Evolutionary conservation across 1,140 invertebrate species (phyloP).

Genomic region (Anagrus nilaparvatae): DNA sequence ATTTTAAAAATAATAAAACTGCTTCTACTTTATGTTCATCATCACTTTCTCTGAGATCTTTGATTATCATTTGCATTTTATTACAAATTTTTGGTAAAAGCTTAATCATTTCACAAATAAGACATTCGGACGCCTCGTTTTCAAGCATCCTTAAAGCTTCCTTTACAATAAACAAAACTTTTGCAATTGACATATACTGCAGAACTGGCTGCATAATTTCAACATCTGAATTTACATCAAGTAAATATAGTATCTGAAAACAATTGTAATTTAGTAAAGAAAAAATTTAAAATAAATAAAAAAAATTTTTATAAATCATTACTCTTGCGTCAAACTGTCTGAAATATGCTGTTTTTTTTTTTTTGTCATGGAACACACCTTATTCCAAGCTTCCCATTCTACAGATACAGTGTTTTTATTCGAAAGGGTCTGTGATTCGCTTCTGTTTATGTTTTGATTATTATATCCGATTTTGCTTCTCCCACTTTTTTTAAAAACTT

Average conservation of each 20-base stretch:
- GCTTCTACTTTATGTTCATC: conserved; percentile 52
- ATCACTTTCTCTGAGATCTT: conserved; percentile 41
- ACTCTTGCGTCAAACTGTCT: conserved; percentile 34
- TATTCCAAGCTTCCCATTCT: conserved; percentile 31
- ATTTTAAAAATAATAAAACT: conserved; percentile 48
- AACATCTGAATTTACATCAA: conserved; percentile 28
- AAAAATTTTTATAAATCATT: not conserved
- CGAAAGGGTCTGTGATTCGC: not conserved
- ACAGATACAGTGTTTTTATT: conserved; percentile 19
- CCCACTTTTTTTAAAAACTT: conserved; percentile 26
- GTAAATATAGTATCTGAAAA: conserved; percentile 29
- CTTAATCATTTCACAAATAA: conserved; percentile 41
- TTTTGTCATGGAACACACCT: conserved; percentile 27
- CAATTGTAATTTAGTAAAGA: conserved; percentile 10
- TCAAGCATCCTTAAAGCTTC: conserved; percentile 34
- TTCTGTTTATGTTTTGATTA: conserved; percentile 6
- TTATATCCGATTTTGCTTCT: conserved; percentile 27
- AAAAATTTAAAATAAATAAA: too few species aligned
- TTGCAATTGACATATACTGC: conserved; percentile 25
- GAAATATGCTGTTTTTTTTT: conserved; percentile 39
- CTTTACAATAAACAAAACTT: conserved; percentile 37
- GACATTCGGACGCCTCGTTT: conserved; percentile 25
- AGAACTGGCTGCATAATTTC: conserved; percentile 18
- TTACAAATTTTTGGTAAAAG: conserved; percentile 42
- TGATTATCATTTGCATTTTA: conserved; percentile 37